These are phyloP conservation scores for Ditula angustiorana DNA, from an alignment of 2,888 invertebrate species.

Conservation along the genomic window DNA sequence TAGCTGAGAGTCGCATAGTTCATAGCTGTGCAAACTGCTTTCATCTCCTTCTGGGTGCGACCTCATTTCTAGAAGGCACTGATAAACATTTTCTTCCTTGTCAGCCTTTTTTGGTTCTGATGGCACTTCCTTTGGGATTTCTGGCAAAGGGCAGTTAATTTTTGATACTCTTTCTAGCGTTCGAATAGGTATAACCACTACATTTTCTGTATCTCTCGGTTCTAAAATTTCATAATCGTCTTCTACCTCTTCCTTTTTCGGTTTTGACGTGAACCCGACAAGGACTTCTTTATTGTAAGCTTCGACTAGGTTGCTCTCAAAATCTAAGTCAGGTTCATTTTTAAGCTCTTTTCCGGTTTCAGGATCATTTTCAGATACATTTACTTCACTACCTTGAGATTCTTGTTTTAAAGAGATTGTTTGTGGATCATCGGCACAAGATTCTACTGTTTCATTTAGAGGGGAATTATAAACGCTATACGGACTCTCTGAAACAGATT, in stretches of 20 bases:
- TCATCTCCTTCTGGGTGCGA: conserved; percentile 81
- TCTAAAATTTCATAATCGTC: conserved; percentile 81
- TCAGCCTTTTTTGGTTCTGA: conserved; percentile 44
- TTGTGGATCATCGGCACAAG: conserved; percentile 53
- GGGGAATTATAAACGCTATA: conserved; percentile 69
- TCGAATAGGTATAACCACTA: conserved; percentile 70
- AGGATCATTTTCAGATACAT: conserved; percentile 58
- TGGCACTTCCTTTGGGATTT: conserved; percentile 71
- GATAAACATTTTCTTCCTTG: conserved; percentile 74
- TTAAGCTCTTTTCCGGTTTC: conserved; percentile 45
- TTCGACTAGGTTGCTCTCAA: conserved; percentile 77
- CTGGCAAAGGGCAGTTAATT: conserved; percentile 80
- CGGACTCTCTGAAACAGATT: conserved; percentile 64
- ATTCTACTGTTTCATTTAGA: conserved; percentile 57
- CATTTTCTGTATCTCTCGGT: conserved; percentile 65
- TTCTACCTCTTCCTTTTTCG: conserved; percentile 62
- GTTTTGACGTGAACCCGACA: conserved; percentile 66
- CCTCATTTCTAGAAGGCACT: conserved; percentile 77
- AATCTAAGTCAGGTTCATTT: conserved; percentile 65
- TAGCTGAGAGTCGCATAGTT: conserved; percentile 74
- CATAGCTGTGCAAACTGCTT: conserved; percentile 83
- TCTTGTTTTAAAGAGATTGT: conserved; percentile 56
- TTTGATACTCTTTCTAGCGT: conserved; percentile 66
- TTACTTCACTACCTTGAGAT: conserved; percentile 54
- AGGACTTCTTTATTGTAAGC: conserved; percentile 77